These are phyloP conservation scores for Saccopteryx leptura DNA, from an alignment of 2,113 vertebrate genomes.

Conservation along the genomic window DNA sequence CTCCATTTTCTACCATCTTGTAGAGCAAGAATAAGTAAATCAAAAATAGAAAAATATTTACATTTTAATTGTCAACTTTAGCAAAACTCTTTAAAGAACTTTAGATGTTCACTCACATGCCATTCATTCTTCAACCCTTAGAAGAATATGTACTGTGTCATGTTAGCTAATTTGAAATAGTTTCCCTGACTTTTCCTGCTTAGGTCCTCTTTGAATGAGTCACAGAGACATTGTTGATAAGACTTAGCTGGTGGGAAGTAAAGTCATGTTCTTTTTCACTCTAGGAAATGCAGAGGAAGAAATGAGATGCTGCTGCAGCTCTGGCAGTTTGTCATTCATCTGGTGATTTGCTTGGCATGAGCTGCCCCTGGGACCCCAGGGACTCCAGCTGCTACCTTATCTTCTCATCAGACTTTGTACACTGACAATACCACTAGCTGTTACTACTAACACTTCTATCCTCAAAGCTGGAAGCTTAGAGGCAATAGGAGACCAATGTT, in stretches of 20 bases:
- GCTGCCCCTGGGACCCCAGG: accelerated
- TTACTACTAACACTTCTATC: neutral
- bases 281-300: accelerated
- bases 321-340: neutral
- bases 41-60: neutral
- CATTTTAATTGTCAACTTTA: neutral
- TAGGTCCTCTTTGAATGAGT: neutral
- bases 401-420: neutral
- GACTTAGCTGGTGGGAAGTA: neutral
- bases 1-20: neutral
- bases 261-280: neutral
- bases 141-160: neutral
- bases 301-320: neutral
- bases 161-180: neutral
- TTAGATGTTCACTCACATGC: neutral
- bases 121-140: neutral
- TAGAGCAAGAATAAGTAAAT: neutral
- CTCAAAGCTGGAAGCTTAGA: neutral
- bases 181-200: neutral
- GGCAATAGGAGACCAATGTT: neutral
- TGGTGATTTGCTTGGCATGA: neutral
- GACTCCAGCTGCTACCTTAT: neutral
- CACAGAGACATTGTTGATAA: neutral
- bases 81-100: neutral
- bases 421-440: neutral